These are phyloP conservation scores for Helicolenus hilgendorfi DNA, from an alignment of 2,797 vertebrate genomes.

Conservation along the genomic window DNA sequence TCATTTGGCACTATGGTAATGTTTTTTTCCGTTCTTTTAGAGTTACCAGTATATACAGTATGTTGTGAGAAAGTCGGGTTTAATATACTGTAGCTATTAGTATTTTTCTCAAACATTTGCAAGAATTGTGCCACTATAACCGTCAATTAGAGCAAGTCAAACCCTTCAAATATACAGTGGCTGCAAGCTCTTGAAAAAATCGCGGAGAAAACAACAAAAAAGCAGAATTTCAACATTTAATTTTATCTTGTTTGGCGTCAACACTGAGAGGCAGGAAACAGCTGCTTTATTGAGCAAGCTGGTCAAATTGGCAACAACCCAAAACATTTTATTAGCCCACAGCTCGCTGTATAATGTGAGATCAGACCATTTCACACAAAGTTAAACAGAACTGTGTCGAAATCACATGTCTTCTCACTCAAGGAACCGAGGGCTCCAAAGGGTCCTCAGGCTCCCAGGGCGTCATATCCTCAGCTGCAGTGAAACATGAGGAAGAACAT, in stretches of 20 bases:
- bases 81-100: neutral
- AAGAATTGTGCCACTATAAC: neutral
- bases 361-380: conserved; percentile 54
- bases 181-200: neutral
- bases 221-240: neutral
- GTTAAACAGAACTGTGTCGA: conserved; percentile 37
- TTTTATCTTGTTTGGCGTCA: neutral
- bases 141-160: neutral
- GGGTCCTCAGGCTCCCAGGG: conserved; percentile 69
- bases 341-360: conserved; percentile 44
- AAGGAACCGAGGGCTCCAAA: conserved; percentile 76
- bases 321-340: conserved; percentile 54
- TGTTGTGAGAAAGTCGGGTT: neutral
- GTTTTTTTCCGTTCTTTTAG: neutral
- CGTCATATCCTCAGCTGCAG: conserved; percentile 29
- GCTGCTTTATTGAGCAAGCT: conserved; percentile 59
- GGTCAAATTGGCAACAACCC: conserved; percentile 47
- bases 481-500: conserved; percentile 15
- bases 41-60: neutral
- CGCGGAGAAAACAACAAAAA: neutral
- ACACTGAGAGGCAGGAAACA: conserved; percentile 58
- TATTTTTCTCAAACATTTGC: neutral
- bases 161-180: neutral
- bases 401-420: conserved; percentile 29
- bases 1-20: conserved; percentile 26